A percentile compares a stretch with the other conserved stretches of the same genome.
Evolutionary conservation across 2,113 vertebrate species (phyloP).

Genomic region (Phalacrocorax aristotelis): DNA sequence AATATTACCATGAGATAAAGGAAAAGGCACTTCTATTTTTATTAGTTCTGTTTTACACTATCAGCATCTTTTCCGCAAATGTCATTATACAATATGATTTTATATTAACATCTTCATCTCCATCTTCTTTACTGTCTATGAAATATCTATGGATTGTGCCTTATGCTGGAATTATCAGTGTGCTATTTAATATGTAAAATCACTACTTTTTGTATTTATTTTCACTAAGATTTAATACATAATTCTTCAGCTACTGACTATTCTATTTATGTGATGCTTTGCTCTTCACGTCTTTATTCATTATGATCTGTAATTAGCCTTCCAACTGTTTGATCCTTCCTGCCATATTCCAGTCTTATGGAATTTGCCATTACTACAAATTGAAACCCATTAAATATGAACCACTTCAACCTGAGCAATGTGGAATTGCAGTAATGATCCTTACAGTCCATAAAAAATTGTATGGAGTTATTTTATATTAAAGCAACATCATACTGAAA

Average conservation of each 20-base stretch:
- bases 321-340: neutral
- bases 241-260: neutral
- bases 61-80: neutral
- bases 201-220: neutral
- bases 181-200: neutral
- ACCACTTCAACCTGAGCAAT: neutral
- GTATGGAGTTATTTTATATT: neutral
- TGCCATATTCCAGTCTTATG: neutral
- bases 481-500: neutral
- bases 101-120: neutral
- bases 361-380: neutral
- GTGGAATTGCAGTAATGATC: neutral
- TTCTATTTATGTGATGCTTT: neutral
- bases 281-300: neutral
- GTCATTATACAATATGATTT: neutral
- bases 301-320: neutral
- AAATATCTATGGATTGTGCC: neutral
- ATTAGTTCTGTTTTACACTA: neutral
- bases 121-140: neutral
- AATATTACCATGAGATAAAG: constrained; percentile 10
- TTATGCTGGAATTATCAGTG: neutral
- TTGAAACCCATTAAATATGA: neutral
- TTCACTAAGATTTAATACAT: neutral
- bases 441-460: neutral
- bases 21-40: constrained; percentile 7